Percentiles rank a stretch among this genome's conserved stretches.
These are phyloP conservation scores for Teinopalpus imperialis DNA, from an alignment of 2,888 invertebrate species.

Conservation along the genomic window DNA sequence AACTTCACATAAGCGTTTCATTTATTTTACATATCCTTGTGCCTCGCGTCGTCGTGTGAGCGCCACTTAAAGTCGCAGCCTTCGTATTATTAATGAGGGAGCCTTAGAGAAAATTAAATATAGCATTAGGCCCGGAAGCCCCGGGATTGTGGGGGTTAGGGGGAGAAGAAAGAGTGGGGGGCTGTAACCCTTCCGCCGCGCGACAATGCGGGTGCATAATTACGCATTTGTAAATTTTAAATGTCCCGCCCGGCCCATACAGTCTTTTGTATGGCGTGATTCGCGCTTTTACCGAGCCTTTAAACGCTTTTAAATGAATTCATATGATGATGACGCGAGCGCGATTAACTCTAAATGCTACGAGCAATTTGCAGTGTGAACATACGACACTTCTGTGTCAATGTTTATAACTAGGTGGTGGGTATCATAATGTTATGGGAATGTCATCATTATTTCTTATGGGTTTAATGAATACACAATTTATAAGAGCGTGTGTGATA, in stretches of 20 bases:
- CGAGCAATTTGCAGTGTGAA: conserved; percentile 49
- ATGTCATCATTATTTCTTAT: too few relatives aligned
- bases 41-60: conserved; percentile 67
- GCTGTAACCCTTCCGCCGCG: conserved; percentile 67
- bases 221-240: conserved; percentile 82
- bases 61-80: conserved; percentile 80
- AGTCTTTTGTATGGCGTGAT: conserved; percentile 79
- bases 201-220: conserved; percentile 82
- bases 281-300: conserved; percentile 67
- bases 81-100: conserved; percentile 81
- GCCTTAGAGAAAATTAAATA: conserved; percentile 83
- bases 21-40: conserved; percentile 52
- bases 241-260: conserved; percentile 77
- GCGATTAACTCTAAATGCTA: conserved; percentile 62
- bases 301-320: conserved; percentile 69
- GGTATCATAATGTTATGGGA: too few relatives aligned
- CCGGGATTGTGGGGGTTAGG: conserved; percentile 56
- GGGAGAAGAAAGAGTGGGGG: conserved; percentile 46
- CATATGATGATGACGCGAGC: conserved; percentile 62
- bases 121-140: conserved; percentile 81
- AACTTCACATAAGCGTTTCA: conserved; percentile 29
- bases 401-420: conserved; percentile 8
- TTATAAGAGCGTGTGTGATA: too few relatives aligned
- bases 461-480: too few relatives aligned
- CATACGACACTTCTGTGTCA: conserved; percentile 32